Percentiles rank a stretch among this genome's conserved stretches.
phyloP scores from a whole-genome alignment of 1,140 invertebrate genomes.

The Melanaphis sacchari region DNA sequence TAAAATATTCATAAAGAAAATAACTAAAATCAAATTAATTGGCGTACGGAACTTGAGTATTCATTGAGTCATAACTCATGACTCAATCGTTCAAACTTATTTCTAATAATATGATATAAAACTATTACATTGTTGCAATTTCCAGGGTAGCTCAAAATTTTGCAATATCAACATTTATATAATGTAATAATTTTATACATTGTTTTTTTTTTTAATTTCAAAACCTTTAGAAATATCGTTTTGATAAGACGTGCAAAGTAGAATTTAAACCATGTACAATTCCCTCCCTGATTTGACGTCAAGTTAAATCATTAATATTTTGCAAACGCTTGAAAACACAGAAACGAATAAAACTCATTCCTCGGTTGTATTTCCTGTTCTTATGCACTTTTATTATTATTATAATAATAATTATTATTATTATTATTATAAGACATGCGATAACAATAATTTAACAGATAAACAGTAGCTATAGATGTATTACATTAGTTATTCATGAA shows the following conservation, averaged over 20 bases:
- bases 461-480: background rate
- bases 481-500: background rate
- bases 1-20: background rate
- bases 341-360: background rate
- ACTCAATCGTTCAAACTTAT: background rate
- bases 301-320: background rate
- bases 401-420: too few relatives aligned
- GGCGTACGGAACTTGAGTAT: background rate
- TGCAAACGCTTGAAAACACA: background rate
- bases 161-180: too few relatives aligned
- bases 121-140: background rate
- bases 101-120: background rate
- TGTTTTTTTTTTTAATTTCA: background rate
- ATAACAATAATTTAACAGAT: background rate
- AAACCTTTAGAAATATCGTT: background rate
- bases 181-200: too few relatives aligned
- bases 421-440: background rate
- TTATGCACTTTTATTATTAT: too few relatives aligned
- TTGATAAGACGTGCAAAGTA: background rate
- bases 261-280: background rate
- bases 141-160: background rate
- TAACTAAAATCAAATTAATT: background rate
- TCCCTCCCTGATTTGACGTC: background rate
- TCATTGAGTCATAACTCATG: background rate
- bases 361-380: background rate